Base-by-base conservation (phyloP, 2,113 vertebrate species). In the Bagarius yarrelli region DNA sequence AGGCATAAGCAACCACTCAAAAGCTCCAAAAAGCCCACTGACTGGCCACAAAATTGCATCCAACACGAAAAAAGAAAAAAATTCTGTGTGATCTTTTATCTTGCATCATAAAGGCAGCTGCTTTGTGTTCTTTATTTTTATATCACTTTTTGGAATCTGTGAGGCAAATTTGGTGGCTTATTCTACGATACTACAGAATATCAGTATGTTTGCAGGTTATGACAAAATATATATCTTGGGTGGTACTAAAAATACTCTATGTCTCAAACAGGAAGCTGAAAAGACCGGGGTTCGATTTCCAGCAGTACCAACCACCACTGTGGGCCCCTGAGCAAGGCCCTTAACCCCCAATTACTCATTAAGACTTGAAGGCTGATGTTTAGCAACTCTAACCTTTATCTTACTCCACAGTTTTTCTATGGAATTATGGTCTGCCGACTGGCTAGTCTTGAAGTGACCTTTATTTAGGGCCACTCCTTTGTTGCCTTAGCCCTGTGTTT, bases 21-120 rank as follows among this genome's bases (percentile, higher is more conserved):
- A n/a, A 76, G 74, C 57, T 81, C 67, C 44, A 74, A 87, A 84
- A 84, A 77, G 50, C 70, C 67, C 27, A 19, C 81, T 84, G 85
- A 81, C 63, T 30, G 74, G 55, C 21, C 67, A 78, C 84, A 85
- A 80, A 81, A 50, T 73, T 47, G 5, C 44, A 47, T 47, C 9
- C 44, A 74, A 66, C 74, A 78, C 40, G 61, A 78, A 82, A 86
- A 82, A 15, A 34, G 81, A 44, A 74, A 71, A 55, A 80, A 59
- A 70, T 67, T 52, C 72, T 44, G 19, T 86, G 60, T 83, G 50
- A 71, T 79, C 32, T 53, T 83, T 57, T 27, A 71, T 73, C 85
- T 83, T 76, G 67, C 70, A 81, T 85, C 36, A 63, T 74, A 44
- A 5, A 72, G 76, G 36, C 71, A 73, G 73, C 77, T 78, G 77